Percentiles rank a stretch among this genome's conserved stretches.
These are phyloP conservation scores for Girardia tigrina DNA, from an alignment of 2,888 invertebrate species.

Conservation along the genomic window DNA sequence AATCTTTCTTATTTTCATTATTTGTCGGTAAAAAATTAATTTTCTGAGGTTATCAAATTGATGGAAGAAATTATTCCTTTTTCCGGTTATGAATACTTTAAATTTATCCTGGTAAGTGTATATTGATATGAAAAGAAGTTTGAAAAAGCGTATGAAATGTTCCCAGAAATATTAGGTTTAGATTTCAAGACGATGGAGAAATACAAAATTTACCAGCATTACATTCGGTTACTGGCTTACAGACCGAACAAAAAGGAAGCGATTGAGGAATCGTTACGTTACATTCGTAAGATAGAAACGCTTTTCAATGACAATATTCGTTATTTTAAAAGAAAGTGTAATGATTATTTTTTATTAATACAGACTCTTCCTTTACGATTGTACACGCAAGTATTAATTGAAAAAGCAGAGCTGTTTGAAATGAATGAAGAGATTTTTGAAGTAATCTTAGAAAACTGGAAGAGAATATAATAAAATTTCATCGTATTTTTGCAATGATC, in stretches of 20 bases:
- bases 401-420: neutral
- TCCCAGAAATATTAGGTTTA: neutral
- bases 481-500: neutral
- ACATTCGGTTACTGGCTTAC: neutral
- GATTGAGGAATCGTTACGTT: neutral
- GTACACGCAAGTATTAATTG: neutral
- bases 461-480: neutral
- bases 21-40: neutral
- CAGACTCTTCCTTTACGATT: neutral
- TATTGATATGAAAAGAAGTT: neutral
- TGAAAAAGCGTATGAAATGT: neutral
- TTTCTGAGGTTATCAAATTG: neutral
- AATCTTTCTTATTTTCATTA: neutral
- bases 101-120: neutral
- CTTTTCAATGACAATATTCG: neutral
- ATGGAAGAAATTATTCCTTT: neutral
- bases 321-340: neutral
- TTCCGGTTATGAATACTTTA: neutral
- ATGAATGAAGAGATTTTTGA: neutral
- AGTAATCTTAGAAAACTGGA: neutral
- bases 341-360: neutral
- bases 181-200: neutral
- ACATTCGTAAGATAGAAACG: neutral
- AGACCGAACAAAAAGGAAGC: neutral
- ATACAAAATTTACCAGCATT: neutral